Evolutionary conservation across 1,140 invertebrate species (phyloP), one percentile per base, ranked within the genome.

Genomic region (Agrypnia vestita): DNA sequence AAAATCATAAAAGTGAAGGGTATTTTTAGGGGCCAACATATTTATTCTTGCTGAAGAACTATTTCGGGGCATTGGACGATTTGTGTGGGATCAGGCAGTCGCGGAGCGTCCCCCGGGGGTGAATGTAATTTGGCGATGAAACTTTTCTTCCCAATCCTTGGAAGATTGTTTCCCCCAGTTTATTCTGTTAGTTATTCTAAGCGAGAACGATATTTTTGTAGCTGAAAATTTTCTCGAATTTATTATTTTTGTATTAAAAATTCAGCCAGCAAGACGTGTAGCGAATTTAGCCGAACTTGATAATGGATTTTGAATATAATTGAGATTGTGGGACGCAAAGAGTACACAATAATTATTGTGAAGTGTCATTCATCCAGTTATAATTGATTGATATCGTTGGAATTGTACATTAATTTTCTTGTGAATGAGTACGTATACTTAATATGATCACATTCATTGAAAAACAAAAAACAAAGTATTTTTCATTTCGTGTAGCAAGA

Each of bases 191-290:
- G 61, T 77, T 64, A 77, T 77, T 77, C 61, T 77, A 44, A 77
- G 25, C 75, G 62, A 47, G 47, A 49, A 47, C 44, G 47, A 51
- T 71, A 71, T 71, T 71, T 71, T 71, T 71, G 67, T 19, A 51
- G 9, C 46, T 3, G 11, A 53, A 51, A 3, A 4, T 25, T 25
- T 10, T 51, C 7, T n/a, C 0, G 62, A 77, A 69, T 77, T 77
- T 77, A 77, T 77, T 77, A 77, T 77, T 67, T 67, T 69, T 77
- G 61, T 44, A 77, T 77, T 77, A 77, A 49, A 64, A 46, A 44
- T 74, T 74, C 72, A 59, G 72, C 12, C 19, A 44, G 35, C 4
- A 49, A 12, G 55, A 56, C 72, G 72, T 74, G 72, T 35, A 74
- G 10, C 25, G 55, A 74, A 74, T 74, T 74, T 46, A 0, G 35